A percentile compares a stretch with the other conserved stretches of the same genome.
Conservation (phyloP, 1,140 invertebrate species). For the Limonius californicus region DNA sequence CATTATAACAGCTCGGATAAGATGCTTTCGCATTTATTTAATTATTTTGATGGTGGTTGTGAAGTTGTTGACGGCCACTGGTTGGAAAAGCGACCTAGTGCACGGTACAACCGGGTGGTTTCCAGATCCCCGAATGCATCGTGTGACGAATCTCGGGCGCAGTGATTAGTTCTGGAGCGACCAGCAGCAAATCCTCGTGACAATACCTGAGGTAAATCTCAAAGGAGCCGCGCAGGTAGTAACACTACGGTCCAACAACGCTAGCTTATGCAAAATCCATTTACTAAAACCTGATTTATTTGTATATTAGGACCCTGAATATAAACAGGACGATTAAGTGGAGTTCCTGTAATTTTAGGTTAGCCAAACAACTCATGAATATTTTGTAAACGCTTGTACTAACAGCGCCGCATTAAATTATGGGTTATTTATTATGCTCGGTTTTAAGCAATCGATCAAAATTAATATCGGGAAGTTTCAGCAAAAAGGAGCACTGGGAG, state of each 20-base stretch:
- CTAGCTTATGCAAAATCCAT: conserved; percentile 12
- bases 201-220: conserved; percentile 6
- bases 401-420: neutral
- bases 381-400: neutral
- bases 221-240: conserved; percentile 10
- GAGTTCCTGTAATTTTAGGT: conserved; percentile 1
- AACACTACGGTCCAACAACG: neutral
- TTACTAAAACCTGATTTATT: conserved; percentile 14
- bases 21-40: too few relatives aligned
- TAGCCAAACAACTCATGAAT: neutral
- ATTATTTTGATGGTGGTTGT: neutral
- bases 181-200: conserved; percentile 2
- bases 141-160: neutral
- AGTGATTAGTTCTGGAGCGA: neutral
- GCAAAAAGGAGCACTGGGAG: too few relatives aligned
- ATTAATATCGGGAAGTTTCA: neutral
- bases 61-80: neutral
- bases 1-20: too few relatives aligned
- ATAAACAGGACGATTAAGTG: conserved; percentile 11
- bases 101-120: neutral
- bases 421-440: neutral
- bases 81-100: neutral
- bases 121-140: neutral
- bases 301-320: conserved; percentile 5
- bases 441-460: neutral